Percentiles rank a stretch among this genome's conserved stretches.
Conservation (phyloP, 2,113 vertebrate species). For the Campylomormyrus tamandua region DNA sequence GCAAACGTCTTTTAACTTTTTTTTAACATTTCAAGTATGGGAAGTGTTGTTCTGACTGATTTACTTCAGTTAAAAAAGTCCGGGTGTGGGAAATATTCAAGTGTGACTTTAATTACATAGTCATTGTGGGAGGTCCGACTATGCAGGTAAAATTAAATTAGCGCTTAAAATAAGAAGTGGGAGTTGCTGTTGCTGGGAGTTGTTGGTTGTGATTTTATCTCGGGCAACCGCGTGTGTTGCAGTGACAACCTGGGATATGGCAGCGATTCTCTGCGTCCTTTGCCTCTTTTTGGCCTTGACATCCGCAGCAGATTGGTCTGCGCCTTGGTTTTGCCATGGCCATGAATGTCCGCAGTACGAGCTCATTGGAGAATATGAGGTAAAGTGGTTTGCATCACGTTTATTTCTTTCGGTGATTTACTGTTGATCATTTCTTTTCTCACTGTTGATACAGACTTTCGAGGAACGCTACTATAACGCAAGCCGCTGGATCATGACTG, state of each 20-base stretch:
- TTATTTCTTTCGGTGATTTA: neutral
- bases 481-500: slow-evolving; percentile 40
- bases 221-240: neutral
- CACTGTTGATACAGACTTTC: slow-evolving; percentile 16
- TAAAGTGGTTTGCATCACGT: slow-evolving; percentile 14
- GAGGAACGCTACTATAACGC: slow-evolving; percentile 32
- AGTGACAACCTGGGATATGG: neutral
- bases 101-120: neutral
- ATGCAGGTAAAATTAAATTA: neutral
- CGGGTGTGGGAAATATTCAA: neutral
- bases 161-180: neutral
- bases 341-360: slow-evolving; percentile 35
- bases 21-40: neutral
- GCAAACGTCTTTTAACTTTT: neutral
- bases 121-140: neutral
- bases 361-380: slow-evolving; percentile 18
- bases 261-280: neutral
- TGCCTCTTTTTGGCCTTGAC: neutral
- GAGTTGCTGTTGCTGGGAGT: neutral
- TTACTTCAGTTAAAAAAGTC: neutral
- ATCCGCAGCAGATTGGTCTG: slow-evolving; percentile 4
- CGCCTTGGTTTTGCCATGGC: slow-evolving; percentile 29
- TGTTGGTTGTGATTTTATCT: neutral
- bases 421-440: neutral
- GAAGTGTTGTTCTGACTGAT: neutral